These are phyloP conservation scores for Dolichoris vasculosae DNA, from an alignment of 1,140 invertebrate species.

Conservation along the genomic window DNA sequence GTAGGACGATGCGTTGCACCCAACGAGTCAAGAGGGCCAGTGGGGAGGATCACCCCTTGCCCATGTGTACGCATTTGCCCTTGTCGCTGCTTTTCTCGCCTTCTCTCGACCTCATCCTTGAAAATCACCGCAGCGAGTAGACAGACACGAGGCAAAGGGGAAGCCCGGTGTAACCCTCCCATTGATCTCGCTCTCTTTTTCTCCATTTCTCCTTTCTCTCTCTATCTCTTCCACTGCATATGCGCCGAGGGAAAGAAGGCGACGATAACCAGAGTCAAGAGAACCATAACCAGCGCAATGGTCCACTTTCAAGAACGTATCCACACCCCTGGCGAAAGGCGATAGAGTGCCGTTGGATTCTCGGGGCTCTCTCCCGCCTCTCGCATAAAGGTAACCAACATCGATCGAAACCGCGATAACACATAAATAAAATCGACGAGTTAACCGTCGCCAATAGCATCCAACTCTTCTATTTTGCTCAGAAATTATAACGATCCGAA, in stretches of 20 bases:
- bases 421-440: background rate
- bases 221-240: too few relatives aligned
- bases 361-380: background rate
- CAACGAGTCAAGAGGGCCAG: slow-evolving; percentile 25
- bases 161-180: background rate
- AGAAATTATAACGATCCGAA: too few relatives aligned
- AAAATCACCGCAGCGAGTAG: slow-evolving; percentile 14
- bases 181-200: background rate
- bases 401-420: background rate
- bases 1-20: slow-evolving; percentile 25
- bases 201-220: background rate
- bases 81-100: slow-evolving; percentile 23
- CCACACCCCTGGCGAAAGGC: background rate
- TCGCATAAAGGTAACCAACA: background rate
- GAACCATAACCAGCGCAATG: slow-evolving; percentile 62
- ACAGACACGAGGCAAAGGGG: background rate
- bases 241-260: background rate
- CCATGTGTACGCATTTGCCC: background rate
- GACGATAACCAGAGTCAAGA: too few relatives aligned
- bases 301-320: slow-evolving; percentile 56
- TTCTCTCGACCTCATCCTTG: slow-evolving; percentile 26
- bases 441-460: too few relatives aligned
- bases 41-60: background rate
- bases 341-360: background rate
- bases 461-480: too few relatives aligned